Conservation (phyloP, 1,140 invertebrate species). For the Calosoma granatense region DNA sequence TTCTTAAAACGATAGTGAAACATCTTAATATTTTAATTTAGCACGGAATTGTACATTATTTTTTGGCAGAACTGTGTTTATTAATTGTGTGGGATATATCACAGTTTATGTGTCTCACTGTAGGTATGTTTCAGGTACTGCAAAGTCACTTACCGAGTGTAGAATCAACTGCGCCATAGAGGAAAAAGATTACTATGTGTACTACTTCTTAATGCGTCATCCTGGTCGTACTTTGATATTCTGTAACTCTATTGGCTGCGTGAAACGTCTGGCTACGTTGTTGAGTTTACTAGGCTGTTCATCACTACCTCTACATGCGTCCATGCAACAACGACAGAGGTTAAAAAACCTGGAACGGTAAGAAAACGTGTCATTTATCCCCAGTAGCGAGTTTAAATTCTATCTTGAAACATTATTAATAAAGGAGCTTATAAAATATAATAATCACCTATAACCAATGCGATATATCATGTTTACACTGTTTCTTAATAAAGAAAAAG, state of each 20-base stretch:
- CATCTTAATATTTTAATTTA: not conserved
- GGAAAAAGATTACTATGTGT: constrained; percentile 87
- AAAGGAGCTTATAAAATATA: too few species aligned
- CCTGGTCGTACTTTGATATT: constrained; percentile 90
- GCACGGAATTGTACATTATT: not conserved
- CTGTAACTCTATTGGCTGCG: constrained; percentile 93
- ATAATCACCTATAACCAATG: too few species aligned
- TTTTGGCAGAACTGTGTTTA: constrained; percentile 9
- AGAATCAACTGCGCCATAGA: constrained; percentile 64
- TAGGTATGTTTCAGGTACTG: constrained; percentile 68
- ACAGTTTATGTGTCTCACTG: constrained; percentile 9
- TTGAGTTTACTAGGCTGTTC: constrained; percentile 67
- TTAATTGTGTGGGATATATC: not conserved
- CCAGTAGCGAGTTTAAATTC: not conserved
- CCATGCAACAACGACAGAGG: constrained; percentile 90
- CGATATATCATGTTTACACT: too few species aligned
- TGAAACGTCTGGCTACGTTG: constrained; percentile 72
- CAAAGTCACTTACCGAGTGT: constrained; percentile 72
- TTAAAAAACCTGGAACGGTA: constrained; percentile 87
- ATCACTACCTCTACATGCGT: constrained; percentile 82
- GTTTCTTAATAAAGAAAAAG: too few species aligned
- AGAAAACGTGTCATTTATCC: too few species aligned
- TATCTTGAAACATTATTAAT: constrained; percentile 13
- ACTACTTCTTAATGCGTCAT: constrained; percentile 81
- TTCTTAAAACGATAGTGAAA: not conserved